These are phyloP conservation scores for Pachycephus smyrnensis DNA, from an alignment of 2,888 invertebrate genomes.

Conservation along the genomic window DNA sequence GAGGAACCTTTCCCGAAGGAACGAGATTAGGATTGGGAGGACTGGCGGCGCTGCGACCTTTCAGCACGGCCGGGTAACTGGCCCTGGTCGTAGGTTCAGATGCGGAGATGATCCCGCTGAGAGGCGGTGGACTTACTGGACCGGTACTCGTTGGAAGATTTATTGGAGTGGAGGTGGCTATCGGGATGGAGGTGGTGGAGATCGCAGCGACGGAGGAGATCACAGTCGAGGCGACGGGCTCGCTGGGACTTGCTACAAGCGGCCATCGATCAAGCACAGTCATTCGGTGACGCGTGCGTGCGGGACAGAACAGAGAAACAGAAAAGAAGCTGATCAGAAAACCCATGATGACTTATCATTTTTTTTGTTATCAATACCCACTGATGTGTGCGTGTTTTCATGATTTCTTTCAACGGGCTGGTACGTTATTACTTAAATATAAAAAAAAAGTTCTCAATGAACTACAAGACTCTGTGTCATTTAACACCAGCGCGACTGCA, in stretches of 20 bases:
- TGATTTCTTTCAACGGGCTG: not conserved
- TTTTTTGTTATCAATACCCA: not conserved
- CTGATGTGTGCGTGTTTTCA: not conserved
- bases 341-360: not conserved
- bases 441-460: not conserved
- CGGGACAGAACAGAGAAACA: conserved; percentile 25
- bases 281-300: conserved; percentile 24
- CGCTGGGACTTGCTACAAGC: conserved; percentile 50
- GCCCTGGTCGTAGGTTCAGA: conserved; percentile 54
- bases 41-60: conserved; percentile 70
- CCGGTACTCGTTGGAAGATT: conserved; percentile 43
- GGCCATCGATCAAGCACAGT: conserved; percentile 26
- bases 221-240: conserved; percentile 39
- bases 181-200: conserved; percentile 57
- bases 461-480: too few relatives aligned
- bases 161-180: conserved; percentile 60
- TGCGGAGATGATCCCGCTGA: conserved; percentile 23
- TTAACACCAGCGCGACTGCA: not conserved
- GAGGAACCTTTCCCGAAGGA: conserved; percentile 77
- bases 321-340: conserved; percentile 18
- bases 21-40: conserved; percentile 73
- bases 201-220: conserved; percentile 66
- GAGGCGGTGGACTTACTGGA: conserved; percentile 47
- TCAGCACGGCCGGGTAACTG: conserved; percentile 81
- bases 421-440: not conserved